Base-by-base conservation (phyloP, 2,888 invertebrate genomes). In the Parnassius glacialis region DNA sequence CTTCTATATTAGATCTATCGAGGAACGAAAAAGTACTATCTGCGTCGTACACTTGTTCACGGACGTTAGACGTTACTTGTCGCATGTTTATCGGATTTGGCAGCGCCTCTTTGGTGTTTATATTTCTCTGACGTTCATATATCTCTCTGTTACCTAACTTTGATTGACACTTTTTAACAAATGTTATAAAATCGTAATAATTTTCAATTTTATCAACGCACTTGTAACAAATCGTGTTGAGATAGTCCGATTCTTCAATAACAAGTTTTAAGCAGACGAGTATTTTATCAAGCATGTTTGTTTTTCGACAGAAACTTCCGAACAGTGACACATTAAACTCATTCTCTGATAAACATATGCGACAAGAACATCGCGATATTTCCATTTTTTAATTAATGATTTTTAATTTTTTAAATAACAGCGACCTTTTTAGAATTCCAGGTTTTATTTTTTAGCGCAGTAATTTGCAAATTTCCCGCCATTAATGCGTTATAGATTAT, bases 21-120 rank as follows among this genome's bases (percentile, higher is more conserved):
- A 87, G 78, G 64, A 87, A 86, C 1, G 89, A 87, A 67, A 90
- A 89, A 0, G 87, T 82, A 66, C 81, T 85, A 67, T 89, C 87
- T 0, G 84, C 80, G 60, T 87, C 87, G 47, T 76, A 76, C 9
- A 86, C 79, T 72, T 87, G 80, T 64, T 89, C 85, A 16, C 81
- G 73, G 2, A 86, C 81, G 71, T 85, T 84, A 1, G 87, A 84
- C 1, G 85, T 78, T 45, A 86, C 72, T 47, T 81, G 75, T 10
- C 80, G 79, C 10, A 74, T 75, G 58, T 78, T 81, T 9, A 78
- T 60, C 41, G 45, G 25, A 20, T 65, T 60, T 25, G 77, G 62
- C 5, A 65, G 41, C 10, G 57, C 45, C 41, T 55, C 55, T 11
- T 54, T 57, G 12, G 43, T 51, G 10, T 52, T 61, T 25, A 43